Evolutionary conservation across 1,140 invertebrate species (phyloP), one percentile per base, ranked within the genome.

Genomic region (Dreissena polymorpha): DNA sequence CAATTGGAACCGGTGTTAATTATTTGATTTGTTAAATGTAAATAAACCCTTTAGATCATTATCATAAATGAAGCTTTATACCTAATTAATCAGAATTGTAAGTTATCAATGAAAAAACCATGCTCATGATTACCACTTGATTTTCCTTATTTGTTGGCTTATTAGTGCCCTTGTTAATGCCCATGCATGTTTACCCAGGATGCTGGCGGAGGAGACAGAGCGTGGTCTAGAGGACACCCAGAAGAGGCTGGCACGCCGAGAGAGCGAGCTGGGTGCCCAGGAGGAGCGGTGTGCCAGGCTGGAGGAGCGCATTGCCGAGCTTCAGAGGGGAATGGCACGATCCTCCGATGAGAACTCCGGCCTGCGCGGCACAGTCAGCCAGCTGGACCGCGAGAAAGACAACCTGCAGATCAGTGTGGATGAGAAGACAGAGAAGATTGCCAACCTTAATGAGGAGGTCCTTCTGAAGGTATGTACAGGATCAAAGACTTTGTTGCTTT

Each of bases 321-420:
- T 88, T 7, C 86, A 89, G 71, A 85, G 88, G 49, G 74, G 77
- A 0, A 70, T 77, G 18, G 64, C 85, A n/a, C 72, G 83, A 16
- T 69, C 73, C n/a, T 69, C 83, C 18, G 91, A 93, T 71, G 91
- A 93, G 72, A 89, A 89, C 63, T 82, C 85, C n/a, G 88, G 88
- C 25, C 86, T 92, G 3, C 81, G 91, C 21, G 71, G 74, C 10
- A 92, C 91, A 8, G 88, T 93, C 29, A 89, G 79, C 29, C 86
- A 88, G 12, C 83, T 93, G 79, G 92, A 93, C 77, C 81, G 91
- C 53, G 92, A 93, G 84, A 93, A 93, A 72, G 92, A 93, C 83
- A 63, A 79, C 3, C 86, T 93, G 8, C 92, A 93, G 88, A 85
- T 86, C n/a, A 87, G 87, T 70, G 88, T 93, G 27, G 92, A 93